Percentiles rank a stretch among this genome's conserved stretches.
Evolutionary conservation across 2,113 vertebrate species (phyloP).

Genomic region (Myrmecobius fasciatus): DNA sequence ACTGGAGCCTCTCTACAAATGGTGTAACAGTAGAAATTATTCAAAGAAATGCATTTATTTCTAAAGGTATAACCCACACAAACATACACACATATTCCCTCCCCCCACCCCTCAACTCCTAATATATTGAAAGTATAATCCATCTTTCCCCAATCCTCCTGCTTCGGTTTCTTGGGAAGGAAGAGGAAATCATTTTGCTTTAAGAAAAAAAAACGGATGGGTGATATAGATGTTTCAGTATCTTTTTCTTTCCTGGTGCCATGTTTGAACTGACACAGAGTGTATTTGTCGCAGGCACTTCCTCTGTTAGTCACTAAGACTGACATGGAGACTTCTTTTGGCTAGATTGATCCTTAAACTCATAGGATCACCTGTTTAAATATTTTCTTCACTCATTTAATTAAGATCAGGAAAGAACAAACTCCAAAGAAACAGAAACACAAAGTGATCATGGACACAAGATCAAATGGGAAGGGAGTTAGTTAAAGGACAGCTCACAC

Average conservation of each 20-base stretch:
- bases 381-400: background rate
- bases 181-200: background rate
- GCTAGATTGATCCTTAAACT: background rate
- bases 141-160: background rate
- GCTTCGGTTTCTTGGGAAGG: background rate
- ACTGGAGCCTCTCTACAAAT: background rate
- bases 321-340: background rate
- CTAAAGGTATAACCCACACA: background rate
- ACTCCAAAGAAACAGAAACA: background rate
- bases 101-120: background rate
- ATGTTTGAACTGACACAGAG: background rate
- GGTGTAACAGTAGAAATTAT: background rate
- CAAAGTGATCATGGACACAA: background rate
- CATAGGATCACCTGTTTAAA: background rate
- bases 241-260: background rate
- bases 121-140: background rate
- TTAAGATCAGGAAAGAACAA: background rate
- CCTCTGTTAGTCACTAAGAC: background rate
- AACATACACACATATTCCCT: background rate
- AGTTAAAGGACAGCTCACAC: background rate
- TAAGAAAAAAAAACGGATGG: too few species aligned
- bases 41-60: background rate
- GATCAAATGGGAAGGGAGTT: background rate
- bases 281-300: background rate
- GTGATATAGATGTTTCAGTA: background rate